Base-by-base conservation (phyloP, 2,888 invertebrate species). In the Acrocera orbiculus region DNA sequence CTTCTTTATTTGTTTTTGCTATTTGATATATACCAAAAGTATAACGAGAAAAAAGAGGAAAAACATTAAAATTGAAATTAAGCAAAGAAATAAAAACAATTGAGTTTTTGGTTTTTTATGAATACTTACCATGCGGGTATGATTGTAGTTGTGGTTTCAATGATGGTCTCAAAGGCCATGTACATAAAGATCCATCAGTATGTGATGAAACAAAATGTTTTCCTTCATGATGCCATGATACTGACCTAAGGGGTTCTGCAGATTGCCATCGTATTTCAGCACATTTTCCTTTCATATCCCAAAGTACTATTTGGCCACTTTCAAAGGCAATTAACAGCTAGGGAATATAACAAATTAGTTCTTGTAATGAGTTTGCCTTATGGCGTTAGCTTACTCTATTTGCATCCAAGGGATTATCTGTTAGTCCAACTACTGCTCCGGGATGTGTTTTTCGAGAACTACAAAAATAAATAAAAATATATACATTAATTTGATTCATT, bases 191-290 rank as follows among this genome's bases (percentile, higher is more conserved):
- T 41, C 98, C 98, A 64, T 98, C 95, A 26, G 75, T 74, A 63
- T 98, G 96, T 50, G 89, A 86, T 47, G 81, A 80, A 77, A 98
- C 85, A 58, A 99, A 86, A 63, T 87, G 83, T 64, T 90, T 92
- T 44, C 95, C 98, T 63, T 98, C 96, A 64, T 85, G 79, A 61
- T 95, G 92, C 98, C 98, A 98, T 42, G 86, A 73, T 49, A 90
- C 74, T 34, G 90, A 89, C 52, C 80, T 73, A 46, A 93, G 66
- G 34, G 73, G 74, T 55, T 85, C 85, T 16, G 69, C 65, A 35
- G 78, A 69, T 50, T 73, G 70, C 63, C 78, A 83, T 54, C 90
- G 71, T 63, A 78, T 73, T 53, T 98, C 96, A 25, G 85, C 89
- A 46, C 63, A 64, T 62, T 82, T 85, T 48, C 69, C 73, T 50